These are phyloP conservation scores for Tragelaphus scriptus DNA, from an alignment of 2,113 vertebrate species.

Conservation along the genomic window DNA sequence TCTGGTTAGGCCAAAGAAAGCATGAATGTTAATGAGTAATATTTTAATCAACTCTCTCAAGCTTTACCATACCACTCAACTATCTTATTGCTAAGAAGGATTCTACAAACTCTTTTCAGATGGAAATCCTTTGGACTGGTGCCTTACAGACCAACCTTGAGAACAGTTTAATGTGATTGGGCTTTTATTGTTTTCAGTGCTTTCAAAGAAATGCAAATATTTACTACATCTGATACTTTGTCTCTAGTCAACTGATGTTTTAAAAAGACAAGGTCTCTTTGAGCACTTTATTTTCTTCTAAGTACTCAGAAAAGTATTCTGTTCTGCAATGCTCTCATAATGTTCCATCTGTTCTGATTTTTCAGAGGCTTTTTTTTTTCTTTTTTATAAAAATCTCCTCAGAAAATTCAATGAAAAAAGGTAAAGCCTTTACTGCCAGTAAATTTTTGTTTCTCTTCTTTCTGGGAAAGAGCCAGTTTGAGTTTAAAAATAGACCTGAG, in stretches of 20 bases:
- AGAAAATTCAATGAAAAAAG: constrained; percentile 72
- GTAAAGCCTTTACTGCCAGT: constrained; percentile 56
- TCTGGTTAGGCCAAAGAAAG: neutral
- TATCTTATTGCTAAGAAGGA: constrained; percentile 8
- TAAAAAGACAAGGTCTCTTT: constrained; percentile 55
- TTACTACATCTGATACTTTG: constrained; percentile 72
- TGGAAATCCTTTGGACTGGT: neutral
- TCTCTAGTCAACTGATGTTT: constrained; percentile 59
- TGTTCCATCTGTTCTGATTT: constrained; percentile 69
- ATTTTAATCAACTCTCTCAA: constrained; percentile 38
- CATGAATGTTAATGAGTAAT: constrained; percentile 19
- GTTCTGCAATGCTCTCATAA: constrained; percentile 57
- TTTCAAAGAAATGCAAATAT: constrained; percentile 74
- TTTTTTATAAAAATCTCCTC: constrained; percentile 20
- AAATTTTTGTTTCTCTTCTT: constrained; percentile 65
- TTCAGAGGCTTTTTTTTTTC: constrained; percentile 32
- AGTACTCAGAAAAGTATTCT: constrained; percentile 64
- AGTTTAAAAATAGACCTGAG: constrained; percentile 70
- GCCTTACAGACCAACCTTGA: constrained; percentile 46
- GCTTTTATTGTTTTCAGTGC: constrained; percentile 60
- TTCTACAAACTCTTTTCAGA: neutral
- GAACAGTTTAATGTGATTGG: constrained; percentile 41
- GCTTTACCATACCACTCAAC: neutral
- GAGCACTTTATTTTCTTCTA: constrained; percentile 60
- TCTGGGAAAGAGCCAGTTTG: constrained; percentile 60